A percentile compares a stretch with the other conserved stretches of the same genome.
Conservation (phyloP, 2,113 vertebrate genomes). For the Eulemur rufifrons region DNA sequence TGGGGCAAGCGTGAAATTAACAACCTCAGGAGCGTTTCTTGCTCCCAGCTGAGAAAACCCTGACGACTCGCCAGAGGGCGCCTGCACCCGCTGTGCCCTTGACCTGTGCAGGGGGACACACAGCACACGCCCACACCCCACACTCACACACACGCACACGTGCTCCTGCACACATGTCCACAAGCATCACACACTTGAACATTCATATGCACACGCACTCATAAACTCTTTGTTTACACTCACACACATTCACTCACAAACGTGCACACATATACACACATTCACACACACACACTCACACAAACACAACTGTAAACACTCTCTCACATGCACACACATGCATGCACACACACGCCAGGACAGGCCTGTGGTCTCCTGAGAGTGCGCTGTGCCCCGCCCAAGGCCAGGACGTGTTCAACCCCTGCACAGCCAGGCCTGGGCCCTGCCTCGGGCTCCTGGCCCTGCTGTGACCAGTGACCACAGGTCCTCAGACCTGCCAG, state of each 20-base stretch:
- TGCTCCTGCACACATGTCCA: not conserved
- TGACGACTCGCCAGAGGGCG: not conserved
- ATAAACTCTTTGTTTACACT: too few species aligned
- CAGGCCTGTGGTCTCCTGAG: not conserved
- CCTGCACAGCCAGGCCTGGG: not conserved
- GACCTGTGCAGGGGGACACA: not conserved
- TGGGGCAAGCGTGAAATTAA: not conserved
- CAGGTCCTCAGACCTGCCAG: not conserved
- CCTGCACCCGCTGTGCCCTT: accelerated
- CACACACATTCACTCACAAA: not conserved
- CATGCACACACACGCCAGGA: not conserved
- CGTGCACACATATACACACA: not conserved
- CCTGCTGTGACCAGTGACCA: accelerated
- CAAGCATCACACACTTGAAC: too few species aligned
- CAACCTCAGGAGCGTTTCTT: accelerated
- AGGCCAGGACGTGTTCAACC: not conserved
- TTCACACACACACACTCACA: not conserved
- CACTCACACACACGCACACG: not conserved
- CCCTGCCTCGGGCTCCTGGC: accelerated
- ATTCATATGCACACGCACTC: not conserved
- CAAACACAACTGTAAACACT: not conserved
- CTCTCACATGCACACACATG: too few species aligned
- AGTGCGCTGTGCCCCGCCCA: not conserved
- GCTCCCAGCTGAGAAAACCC: not conserved
- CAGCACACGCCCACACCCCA: not conserved